phyloP scores from a whole-genome alignment of 2,797 vertebrate species.

The Coranthus polyacanthus region DNA sequence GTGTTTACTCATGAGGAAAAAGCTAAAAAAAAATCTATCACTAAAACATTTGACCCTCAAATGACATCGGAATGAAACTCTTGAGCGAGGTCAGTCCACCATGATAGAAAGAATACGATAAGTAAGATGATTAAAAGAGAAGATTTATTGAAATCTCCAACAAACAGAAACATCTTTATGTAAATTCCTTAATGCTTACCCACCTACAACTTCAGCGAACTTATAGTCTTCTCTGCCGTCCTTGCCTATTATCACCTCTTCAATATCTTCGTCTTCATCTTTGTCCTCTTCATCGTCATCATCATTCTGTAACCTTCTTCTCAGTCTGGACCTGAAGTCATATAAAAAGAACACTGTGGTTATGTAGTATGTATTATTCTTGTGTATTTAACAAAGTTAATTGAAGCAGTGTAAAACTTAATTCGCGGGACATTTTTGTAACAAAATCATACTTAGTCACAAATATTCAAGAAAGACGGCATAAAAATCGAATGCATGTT shows the following conservation, averaged over 20 bases:
- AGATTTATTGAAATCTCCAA: too few species aligned
- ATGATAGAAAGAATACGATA: too few species aligned
- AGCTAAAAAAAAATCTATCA: too few species aligned
- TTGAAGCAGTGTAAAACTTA: neutral
- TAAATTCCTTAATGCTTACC: constrained; percentile 30
- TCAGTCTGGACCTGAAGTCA: constrained; percentile 37
- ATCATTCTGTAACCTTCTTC: constrained; percentile 26
- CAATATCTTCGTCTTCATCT: constrained; percentile 46
- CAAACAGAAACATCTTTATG: neutral
- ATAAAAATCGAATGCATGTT: constrained; percentile 5
- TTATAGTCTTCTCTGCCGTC: constrained; percentile 26
- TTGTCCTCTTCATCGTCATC: constrained; percentile 1
- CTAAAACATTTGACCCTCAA: too few species aligned
- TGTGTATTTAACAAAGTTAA: too few species aligned
- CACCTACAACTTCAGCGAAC: constrained; percentile 68
- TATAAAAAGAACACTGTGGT: constrained; percentile 16
- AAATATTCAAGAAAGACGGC: neutral
- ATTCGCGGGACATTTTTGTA: neutral
- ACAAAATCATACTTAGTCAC: neutral
- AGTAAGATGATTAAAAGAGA: neutral
- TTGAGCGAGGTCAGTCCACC: neutral
- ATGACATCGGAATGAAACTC: neutral
- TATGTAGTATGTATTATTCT: too few species aligned
- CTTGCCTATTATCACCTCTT: constrained; percentile 48
- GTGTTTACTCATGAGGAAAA: neutral